Base-by-base conservation (phyloP, 2,888 invertebrate genomes). In the Magallana nippona region DNA sequence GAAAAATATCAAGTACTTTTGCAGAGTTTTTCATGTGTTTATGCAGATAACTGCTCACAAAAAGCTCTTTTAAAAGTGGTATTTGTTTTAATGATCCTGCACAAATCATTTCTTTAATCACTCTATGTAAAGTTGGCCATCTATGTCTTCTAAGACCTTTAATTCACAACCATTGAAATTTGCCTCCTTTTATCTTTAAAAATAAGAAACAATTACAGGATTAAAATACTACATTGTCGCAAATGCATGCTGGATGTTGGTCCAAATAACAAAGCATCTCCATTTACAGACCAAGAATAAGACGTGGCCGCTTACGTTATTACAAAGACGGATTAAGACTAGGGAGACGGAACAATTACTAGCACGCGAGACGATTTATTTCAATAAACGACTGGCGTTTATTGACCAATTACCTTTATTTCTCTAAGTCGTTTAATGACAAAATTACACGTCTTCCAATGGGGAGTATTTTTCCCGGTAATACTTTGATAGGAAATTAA, bases 401-500 rank as follows among this genome's bases (percentile, higher is more conserved):
- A 86, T 86, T 86, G 85, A 82, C 57, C 85, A 86, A 86, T 86
- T 86, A 86, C 85, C 82, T 86, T 83, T 84, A 83, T 86, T 86
- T 86, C 85, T 86, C 82, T 80, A 82, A 84, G 85, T 86, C 85
- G 57, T 84, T 86, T 86, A 86, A 86, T 83, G 85, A 86, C 82
- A 81, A 86, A 86, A 86, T 86, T 86, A 82, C 85, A 82, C 84
- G 84, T 83, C 82, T 84, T 84, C 83, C 84, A 84, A 84, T 84
- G 79, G 85, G 84, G 85, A 85, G 85, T 86, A 27, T 84, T 82
- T 84, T 86, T 82, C 85, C 77, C 84, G 85, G 85, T 81, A 83
- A 86, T 86, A 86, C 84, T 84, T 86, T 86, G 85, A 86, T 86
- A 83, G 85, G 85, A 86, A 86, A 86, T 86, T 86, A 86, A 86